These are phyloP conservation scores for Amniataba percoides DNA, from an alignment of 2,797 vertebrate species.

Conservation along the genomic window DNA sequence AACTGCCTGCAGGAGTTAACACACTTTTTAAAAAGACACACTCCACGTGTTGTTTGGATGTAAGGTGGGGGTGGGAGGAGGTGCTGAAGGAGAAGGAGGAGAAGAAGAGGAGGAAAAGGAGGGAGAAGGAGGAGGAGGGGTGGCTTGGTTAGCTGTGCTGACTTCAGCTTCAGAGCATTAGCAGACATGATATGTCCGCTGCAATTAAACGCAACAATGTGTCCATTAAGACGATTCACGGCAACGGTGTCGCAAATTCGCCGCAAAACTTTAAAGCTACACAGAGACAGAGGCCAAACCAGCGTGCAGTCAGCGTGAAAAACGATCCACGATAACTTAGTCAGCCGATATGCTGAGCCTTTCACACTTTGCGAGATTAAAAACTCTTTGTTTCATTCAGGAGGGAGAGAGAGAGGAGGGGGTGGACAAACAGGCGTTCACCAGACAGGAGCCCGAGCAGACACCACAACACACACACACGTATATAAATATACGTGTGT, in stretches of 20 bases:
- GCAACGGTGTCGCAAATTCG: constrained; percentile 18
- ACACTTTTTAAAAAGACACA: constrained; percentile 21
- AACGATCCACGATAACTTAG: constrained; percentile 45
- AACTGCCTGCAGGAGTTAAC: constrained; percentile 2
- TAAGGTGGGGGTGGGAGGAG: not conserved
- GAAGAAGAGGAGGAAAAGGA: too few species aligned
- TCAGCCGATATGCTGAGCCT: constrained; percentile 10
- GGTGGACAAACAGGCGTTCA: not conserved
- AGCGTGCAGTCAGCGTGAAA: constrained; percentile 25
- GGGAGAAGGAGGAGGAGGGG: not conserved
- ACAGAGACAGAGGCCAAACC: not conserved
- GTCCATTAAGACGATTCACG: constrained; percentile 15
- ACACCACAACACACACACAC: not conserved
- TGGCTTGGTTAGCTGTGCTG: constrained; percentile 19
- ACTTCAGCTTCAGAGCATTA: constrained; percentile 42
- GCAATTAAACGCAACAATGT: constrained; percentile 60
- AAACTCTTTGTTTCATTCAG: constrained; percentile 36
- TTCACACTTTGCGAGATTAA: constrained; percentile 36
- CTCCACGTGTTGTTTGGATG: constrained; percentile 57
- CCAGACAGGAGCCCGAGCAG: not conserved
- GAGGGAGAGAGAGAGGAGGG: too few species aligned
- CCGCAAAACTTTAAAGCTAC: constrained; percentile 50
- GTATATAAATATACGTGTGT: too few species aligned
- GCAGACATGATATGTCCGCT: constrained; percentile 40
- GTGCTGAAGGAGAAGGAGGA: too few species aligned